Percentiles rank a stretch among this genome's conserved stretches.
These are phyloP conservation scores for Ectropis grisescens DNA, from an alignment of 1,140 invertebrate species.

Conservation along the genomic window DNA sequence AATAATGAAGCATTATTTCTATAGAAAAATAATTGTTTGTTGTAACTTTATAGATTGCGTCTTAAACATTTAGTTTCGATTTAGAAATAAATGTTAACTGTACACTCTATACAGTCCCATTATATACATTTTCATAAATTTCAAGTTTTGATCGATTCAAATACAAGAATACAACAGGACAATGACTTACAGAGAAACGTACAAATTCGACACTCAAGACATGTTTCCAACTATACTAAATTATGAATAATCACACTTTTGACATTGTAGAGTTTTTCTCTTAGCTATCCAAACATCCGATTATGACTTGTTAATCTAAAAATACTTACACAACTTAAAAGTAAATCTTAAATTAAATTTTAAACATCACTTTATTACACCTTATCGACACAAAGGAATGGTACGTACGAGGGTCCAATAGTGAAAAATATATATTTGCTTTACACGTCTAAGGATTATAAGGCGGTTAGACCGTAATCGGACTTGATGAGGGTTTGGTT, in stretches of 20 bases:
- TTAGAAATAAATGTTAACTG: no score
- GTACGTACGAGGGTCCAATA: slow-evolving; percentile 50
- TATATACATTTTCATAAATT: no score
- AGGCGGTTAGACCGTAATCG: slow-evolving; percentile 69
- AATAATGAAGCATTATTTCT: no score
- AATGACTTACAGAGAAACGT: slow-evolving; percentile 56
- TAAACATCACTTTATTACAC: slow-evolving; percentile 58
- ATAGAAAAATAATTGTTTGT: no score
- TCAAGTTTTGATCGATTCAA: no score
- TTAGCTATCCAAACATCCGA: slow-evolving; percentile 58
- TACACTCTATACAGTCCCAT: no score
- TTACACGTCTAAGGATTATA: slow-evolving; percentile 64
- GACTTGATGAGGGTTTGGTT: slow-evolving; percentile 65
- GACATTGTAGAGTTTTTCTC: slow-evolving; percentile 65
- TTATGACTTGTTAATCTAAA: slow-evolving; percentile 52
- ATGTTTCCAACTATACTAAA: slow-evolving; percentile 51
- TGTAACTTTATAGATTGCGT: no score
- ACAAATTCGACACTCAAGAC: slow-evolving; percentile 49
- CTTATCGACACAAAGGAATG: slow-evolving; percentile 62
- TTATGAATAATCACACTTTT: slow-evolving; percentile 63
- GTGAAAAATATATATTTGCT: slow-evolving; percentile 60
- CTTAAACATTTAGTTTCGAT: no score
- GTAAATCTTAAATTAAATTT: slow-evolving; percentile 42
- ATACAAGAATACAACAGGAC: no score
- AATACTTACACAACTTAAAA: slow-evolving; percentile 50